Conservation (phyloP, 2,113 vertebrate genomes). For the Notechis scutatus region DNA sequence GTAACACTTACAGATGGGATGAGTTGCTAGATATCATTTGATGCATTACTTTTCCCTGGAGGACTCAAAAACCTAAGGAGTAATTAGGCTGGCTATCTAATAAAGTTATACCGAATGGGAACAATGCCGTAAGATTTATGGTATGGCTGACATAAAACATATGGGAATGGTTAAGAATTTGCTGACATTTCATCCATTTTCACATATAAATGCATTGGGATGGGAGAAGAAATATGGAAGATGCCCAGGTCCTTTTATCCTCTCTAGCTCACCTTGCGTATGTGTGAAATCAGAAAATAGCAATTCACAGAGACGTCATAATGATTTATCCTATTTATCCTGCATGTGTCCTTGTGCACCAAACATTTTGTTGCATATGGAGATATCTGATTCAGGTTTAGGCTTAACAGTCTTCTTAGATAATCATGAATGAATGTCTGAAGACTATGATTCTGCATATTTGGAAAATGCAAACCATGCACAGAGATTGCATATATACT, state of each 20-base stretch:
- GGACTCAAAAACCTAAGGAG: constrained; percentile 15
- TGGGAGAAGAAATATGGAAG: not conserved
- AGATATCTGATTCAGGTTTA: not conserved
- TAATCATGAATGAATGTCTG: not conserved
- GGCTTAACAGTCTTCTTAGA: not conserved
- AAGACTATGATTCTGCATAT: not conserved
- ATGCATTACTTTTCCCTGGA: constrained; percentile 6
- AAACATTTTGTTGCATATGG: not conserved
- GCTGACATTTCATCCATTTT: not conserved
- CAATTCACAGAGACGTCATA: not conserved
- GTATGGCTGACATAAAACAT: fast-evolving
- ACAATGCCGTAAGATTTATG: not conserved
- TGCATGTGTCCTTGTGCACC: not conserved
- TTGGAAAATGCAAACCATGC: not conserved
- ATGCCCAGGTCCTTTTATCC: not conserved
- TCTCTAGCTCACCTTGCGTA: not conserved
- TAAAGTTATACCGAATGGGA: not conserved
- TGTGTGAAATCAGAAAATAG: not conserved
- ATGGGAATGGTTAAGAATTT: not conserved
- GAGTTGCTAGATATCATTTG: constrained; percentile 46
- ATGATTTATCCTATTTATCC: not conserved
- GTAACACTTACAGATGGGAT: constrained; percentile 62
- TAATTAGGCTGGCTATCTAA: constrained; percentile 50
- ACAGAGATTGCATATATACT: not conserved
- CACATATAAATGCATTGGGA: not conserved